phyloP scores from a whole-genome alignment of 1,140 invertebrate species.

The Bilobella aurantiaca region DNA sequence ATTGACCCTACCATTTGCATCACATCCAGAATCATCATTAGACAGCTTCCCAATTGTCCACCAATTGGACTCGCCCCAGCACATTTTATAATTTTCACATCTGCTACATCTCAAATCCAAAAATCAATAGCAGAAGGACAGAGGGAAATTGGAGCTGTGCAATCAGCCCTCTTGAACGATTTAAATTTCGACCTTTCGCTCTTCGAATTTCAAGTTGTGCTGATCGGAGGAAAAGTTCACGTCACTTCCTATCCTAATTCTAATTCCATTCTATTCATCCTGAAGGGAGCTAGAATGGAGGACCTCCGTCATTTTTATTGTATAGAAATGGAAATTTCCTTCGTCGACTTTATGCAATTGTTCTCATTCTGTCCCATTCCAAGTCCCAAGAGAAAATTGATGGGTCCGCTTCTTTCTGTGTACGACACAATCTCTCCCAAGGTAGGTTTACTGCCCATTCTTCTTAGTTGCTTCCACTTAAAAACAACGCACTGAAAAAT shows the following conservation, averaged over 20 bases:
- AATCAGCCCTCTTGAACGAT: too few species aligned
- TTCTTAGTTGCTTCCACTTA: too few species aligned
- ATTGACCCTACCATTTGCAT: background rate
- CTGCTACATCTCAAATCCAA: too few species aligned
- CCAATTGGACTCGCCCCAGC: too few species aligned
- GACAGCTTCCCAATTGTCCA: background rate
- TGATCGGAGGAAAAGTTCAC: background rate
- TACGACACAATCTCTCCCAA: background rate
- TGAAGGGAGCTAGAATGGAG: background rate
- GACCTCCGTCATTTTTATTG: slow-evolving; percentile 3
- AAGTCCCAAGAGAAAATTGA: slow-evolving; percentile 1
- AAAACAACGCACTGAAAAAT: too few species aligned
- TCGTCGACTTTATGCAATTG: background rate
- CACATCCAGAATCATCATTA: background rate
- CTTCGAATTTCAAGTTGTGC: background rate
- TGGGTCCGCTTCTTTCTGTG: background rate
- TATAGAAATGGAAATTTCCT: background rate
- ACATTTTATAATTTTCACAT: too few species aligned
- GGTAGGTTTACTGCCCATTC: too few species aligned
- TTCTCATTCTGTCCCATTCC: background rate
- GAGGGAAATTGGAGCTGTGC: too few species aligned
- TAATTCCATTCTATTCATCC: background rate
- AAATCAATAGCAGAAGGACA: too few species aligned
- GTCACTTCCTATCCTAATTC: slow-evolving; percentile 1
- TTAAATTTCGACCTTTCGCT: too few species aligned